phyloP scores from a whole-genome alignment of 2,888 invertebrate species.

The Polymixis lichenea region DNA sequence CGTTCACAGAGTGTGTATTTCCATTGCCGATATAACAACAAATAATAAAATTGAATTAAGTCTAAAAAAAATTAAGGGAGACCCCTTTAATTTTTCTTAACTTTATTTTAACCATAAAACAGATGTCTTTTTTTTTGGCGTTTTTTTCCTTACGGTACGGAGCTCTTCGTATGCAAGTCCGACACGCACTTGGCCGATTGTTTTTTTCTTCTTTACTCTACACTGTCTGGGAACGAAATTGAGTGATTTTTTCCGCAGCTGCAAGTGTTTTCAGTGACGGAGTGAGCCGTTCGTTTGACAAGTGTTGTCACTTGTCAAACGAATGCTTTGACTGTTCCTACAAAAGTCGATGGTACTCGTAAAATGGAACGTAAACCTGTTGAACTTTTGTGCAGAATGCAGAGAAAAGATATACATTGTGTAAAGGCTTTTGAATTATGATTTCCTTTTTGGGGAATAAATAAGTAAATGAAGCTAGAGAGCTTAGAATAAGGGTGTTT shows the following conservation, averaged over 20 bases:
- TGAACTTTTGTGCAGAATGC: conserved; percentile 14
- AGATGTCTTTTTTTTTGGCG: too few species aligned
- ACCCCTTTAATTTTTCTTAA: too few species aligned
- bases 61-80: too few species aligned
- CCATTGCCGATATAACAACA: too few species aligned
- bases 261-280: conserved; percentile 29
- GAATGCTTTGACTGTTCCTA: neutral
- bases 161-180: too few species aligned
- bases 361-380: conserved; percentile 46
- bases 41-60: too few species aligned
- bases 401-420: conserved; percentile 12
- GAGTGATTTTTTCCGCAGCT: neutral
- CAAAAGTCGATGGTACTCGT: conserved; percentile 32
- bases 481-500: neutral
- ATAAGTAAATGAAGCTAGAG: neutral
- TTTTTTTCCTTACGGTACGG: too few species aligned
- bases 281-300: conserved; percentile 31
- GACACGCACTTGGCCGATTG: neutral
- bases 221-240: conserved; percentile 48
- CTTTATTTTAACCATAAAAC: too few species aligned
- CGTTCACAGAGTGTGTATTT: too few species aligned
- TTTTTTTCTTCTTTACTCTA: conserved; percentile 35
- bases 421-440: neutral
- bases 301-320: conserved; percentile 12
- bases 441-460: neutral